Evolutionary conservation across 2,113 vertebrate genomes (phyloP).

Genomic region (Crypturellus undulatus): DNA sequence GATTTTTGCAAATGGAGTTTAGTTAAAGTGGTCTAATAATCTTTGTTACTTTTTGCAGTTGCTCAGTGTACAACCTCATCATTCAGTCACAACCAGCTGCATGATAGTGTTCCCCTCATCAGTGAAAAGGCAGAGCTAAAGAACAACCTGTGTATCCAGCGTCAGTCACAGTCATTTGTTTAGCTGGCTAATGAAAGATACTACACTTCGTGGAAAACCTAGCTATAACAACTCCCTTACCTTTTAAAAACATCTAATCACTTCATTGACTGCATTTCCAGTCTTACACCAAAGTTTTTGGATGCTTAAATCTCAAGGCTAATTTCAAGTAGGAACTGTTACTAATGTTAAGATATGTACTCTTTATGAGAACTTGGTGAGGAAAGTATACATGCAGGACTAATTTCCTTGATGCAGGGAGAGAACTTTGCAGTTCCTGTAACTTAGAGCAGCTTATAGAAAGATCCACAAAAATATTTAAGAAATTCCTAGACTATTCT

Average conservation of each 20-base stretch:
- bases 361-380: not conserved
- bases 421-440: not conserved
- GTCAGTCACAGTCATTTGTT: not conserved
- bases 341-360: not conserved
- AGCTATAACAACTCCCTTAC: not conserved
- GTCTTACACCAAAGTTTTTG: not conserved
- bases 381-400: not conserved
- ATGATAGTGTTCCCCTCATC: slow-evolving; percentile 38
- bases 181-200: not conserved
- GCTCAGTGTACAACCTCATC: slow-evolving; percentile 7
- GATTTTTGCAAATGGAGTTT: slow-evolving; percentile 65
- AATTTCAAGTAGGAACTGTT: not conserved
- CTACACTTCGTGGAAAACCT: not conserved
- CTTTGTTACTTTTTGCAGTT: slow-evolving; percentile 40
- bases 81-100: slow-evolving; percentile 4
- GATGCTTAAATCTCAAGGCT: not conserved
- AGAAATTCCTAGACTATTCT: not conserved
- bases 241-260: not conserved
- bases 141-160: not conserved
- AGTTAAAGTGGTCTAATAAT: slow-evolving; percentile 33
- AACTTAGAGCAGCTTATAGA: not conserved
- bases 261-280: not conserved
- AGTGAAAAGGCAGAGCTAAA: slow-evolving; percentile 18
- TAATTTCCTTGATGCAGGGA: not conserved
- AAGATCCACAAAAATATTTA: not conserved